Conservation (phyloP, 2,113 vertebrate genomes). For the Puffinus mauretanicus region DNA sequence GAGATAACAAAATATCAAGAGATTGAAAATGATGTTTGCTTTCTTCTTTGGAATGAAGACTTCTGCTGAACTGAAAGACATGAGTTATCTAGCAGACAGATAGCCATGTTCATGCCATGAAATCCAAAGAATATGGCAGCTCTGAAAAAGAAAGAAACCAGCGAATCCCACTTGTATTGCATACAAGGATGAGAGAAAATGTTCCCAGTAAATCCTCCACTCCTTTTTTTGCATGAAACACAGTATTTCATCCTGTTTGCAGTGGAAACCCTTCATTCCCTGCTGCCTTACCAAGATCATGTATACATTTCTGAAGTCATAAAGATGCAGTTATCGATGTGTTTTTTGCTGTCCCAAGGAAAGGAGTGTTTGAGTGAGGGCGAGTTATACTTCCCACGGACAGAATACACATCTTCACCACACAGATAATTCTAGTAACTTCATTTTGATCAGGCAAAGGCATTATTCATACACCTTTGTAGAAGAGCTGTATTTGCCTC, state of each 20-base stretch:
- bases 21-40: background rate
- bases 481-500: background rate
- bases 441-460: background rate
- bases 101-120: background rate
- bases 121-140: background rate
- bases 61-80: background rate
- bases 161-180: background rate
- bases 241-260: background rate
- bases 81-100: background rate
- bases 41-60: background rate
- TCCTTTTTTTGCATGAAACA: background rate
- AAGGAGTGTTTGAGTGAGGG: background rate
- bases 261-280: background rate
- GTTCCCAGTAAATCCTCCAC: background rate
- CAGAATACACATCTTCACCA: background rate
- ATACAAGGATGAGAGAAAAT: background rate
- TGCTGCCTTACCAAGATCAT: background rate
- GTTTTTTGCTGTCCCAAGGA: background rate
- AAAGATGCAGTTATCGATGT: background rate
- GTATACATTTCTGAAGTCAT: background rate
- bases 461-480: background rate
- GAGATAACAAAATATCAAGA: background rate
- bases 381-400: background rate
- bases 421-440: background rate
- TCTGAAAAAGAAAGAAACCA: background rate